phyloP scores from a whole-genome alignment of 2,888 invertebrate species.

The Cantharis rufa region DNA sequence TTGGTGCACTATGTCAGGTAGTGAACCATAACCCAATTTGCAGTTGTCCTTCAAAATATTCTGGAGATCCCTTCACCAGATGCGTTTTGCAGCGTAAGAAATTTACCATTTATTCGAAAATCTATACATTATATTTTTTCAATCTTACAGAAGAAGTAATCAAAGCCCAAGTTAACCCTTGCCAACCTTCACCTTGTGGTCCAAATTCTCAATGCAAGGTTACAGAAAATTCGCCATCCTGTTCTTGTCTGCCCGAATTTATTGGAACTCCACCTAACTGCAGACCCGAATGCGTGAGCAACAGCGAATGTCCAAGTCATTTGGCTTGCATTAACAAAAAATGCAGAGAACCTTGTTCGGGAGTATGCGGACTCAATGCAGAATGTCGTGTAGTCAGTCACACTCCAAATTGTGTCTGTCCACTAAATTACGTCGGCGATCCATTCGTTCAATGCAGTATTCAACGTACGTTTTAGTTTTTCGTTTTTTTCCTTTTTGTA shows the following conservation, averaged over 20 bases:
- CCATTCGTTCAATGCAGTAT: conserved; percentile 66
- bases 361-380: conserved; percentile 75
- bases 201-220: conserved; percentile 64
- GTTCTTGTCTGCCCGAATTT: conserved; percentile 65
- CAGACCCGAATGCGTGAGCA: conserved; percentile 74
- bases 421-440: conserved; percentile 62
- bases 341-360: conserved; percentile 76
- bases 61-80: conserved; percentile 77
- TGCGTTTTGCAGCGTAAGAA: conserved; percentile 61
- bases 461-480: conserved; percentile 42
- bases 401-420: conserved; percentile 71
- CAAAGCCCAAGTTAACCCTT: conserved; percentile 59
- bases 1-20: conserved; percentile 72
- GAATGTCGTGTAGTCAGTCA: conserved; percentile 73
- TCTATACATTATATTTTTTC: conserved; percentile 5
- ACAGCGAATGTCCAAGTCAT: conserved; percentile 71
- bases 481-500: not conserved
- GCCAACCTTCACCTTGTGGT: conserved; percentile 75
- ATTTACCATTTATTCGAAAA: not conserved
- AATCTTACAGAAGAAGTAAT: conserved; percentile 37
- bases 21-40: conserved; percentile 74
- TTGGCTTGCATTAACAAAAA: conserved; percentile 75
- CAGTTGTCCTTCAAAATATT: conserved; percentile 58
- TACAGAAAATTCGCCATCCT: conserved; percentile 61
- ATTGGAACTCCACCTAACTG: conserved; percentile 71